Evolutionary conservation across 1,140 invertebrate genomes (phyloP).

Genomic region (Steinernema feltiae): DNA sequence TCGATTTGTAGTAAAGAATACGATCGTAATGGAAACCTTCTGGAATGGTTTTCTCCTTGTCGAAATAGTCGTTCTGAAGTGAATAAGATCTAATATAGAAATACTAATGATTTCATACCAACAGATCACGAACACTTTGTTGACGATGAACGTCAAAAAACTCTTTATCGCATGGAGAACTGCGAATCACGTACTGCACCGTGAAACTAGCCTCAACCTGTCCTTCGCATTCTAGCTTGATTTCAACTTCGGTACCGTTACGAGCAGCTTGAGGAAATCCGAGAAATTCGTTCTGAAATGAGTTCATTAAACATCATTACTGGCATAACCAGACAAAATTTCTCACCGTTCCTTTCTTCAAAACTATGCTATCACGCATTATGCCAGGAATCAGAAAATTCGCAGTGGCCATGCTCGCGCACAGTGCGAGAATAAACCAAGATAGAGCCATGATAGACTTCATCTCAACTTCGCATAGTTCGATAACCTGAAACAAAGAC

Average conservation of each 20-base stretch:
- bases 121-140: background rate
- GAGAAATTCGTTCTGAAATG: constrained; percentile 50
- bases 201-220: constrained; percentile 40
- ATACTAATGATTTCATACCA: background rate
- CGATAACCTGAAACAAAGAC: background rate
- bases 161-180: constrained; percentile 55
- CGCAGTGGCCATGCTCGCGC: too few species aligned
- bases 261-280: constrained; percentile 55
- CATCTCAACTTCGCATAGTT: background rate
- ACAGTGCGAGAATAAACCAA: background rate
- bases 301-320: background rate
- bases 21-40: constrained; percentile 46
- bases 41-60: constrained; percentile 48
- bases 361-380: constrained; percentile 12
- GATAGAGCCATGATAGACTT: background rate
- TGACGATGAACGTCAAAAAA: constrained; percentile 42
- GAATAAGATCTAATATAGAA: background rate
- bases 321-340: too few species aligned
- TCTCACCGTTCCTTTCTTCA: constrained; percentile 21
- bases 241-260: constrained; percentile 53
- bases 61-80: constrained; percentile 55
- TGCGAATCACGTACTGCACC: constrained; percentile 50
- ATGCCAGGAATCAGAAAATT: constrained; percentile 25
- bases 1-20: constrained; percentile 50
- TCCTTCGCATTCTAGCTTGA: constrained; percentile 40